These are phyloP conservation scores for Tetranychus piercei DNA, from an alignment of 2,888 invertebrate genomes.

Conservation along the genomic window DNA sequence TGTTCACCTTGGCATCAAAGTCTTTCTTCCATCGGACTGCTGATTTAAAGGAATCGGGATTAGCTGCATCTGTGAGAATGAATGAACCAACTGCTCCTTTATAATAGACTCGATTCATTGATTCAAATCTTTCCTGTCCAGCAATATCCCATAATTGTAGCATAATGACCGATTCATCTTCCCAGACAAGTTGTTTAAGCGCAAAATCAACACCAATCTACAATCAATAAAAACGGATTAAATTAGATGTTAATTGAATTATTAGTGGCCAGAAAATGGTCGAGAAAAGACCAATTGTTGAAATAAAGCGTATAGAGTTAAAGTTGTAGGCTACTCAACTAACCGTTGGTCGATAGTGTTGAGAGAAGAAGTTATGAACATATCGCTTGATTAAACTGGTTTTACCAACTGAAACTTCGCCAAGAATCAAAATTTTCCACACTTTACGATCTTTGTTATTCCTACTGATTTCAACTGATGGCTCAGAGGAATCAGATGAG, in stretches of 20 bases:
- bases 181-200: constrained; percentile 88
- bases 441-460: not conserved
- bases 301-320: not conserved
- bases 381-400: constrained; percentile 97
- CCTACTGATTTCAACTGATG: not conserved
- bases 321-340: not conserved
- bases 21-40: constrained; percentile 95
- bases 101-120: constrained; percentile 99
- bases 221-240: not conserved
- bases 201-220: constrained; percentile 84
- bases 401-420: constrained; percentile 86
- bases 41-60: constrained; percentile 74
- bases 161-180: constrained; percentile 73
- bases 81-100: constrained; percentile 96
- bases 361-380: constrained; percentile 96
- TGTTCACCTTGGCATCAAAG: constrained; percentile 81
- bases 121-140: constrained; percentile 81
- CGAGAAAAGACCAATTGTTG: no score
- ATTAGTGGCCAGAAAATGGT: no score
- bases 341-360: constrained; percentile 85
- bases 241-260: not conserved
- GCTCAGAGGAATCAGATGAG: not conserved
- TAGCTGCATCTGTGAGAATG: constrained; percentile 85
- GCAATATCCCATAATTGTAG: constrained; percentile 95
- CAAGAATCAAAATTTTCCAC: constrained; percentile 83